These are phyloP conservation scores for Halocaridina rubra DNA, from an alignment of 2,888 invertebrate genomes.

Conservation along the genomic window DNA sequence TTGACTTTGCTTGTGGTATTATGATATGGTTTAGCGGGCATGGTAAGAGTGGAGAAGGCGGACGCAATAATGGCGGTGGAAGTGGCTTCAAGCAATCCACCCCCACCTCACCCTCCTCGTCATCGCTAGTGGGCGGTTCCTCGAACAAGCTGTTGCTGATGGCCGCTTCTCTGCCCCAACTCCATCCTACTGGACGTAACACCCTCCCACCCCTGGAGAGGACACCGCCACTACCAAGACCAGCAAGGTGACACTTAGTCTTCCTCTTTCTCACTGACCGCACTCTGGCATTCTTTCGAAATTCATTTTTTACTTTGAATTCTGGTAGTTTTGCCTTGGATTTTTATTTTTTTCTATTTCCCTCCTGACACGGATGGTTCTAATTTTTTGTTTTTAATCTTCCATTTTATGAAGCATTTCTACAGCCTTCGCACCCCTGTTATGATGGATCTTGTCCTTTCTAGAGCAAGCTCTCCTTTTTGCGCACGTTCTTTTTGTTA, in stretches of 20 bases:
- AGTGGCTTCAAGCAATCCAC: not conserved
- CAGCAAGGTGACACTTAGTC: slow-evolving; percentile 37
- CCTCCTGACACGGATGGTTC: too few relatives aligned
- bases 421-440: too few relatives aligned
- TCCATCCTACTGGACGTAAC: slow-evolving; percentile 18
- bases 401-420: too few relatives aligned
- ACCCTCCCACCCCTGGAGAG: slow-evolving; percentile 45
- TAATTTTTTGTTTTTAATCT: too few relatives aligned
- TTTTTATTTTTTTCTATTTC: too few relatives aligned
- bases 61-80: slow-evolving; percentile 12
- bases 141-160: slow-evolving; percentile 10
- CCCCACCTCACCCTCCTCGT: slow-evolving; percentile 12
- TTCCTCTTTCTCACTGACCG: not conserved
- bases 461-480: too few relatives aligned
- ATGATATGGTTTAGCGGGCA: not conserved
- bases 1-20: not conserved
- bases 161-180: slow-evolving; percentile 41
- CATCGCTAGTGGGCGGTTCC: slow-evolving; percentile 3
- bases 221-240: slow-evolving; percentile 46
- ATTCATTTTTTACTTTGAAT: too few relatives aligned
- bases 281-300: not conserved
- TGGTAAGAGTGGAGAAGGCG: not conserved
- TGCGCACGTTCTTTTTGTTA: too few relatives aligned
- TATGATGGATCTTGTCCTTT: too few relatives aligned
- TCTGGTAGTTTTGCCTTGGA: too few relatives aligned